Conservation (phyloP, 2,113 vertebrate genomes). For the Indicator maculatus region DNA sequence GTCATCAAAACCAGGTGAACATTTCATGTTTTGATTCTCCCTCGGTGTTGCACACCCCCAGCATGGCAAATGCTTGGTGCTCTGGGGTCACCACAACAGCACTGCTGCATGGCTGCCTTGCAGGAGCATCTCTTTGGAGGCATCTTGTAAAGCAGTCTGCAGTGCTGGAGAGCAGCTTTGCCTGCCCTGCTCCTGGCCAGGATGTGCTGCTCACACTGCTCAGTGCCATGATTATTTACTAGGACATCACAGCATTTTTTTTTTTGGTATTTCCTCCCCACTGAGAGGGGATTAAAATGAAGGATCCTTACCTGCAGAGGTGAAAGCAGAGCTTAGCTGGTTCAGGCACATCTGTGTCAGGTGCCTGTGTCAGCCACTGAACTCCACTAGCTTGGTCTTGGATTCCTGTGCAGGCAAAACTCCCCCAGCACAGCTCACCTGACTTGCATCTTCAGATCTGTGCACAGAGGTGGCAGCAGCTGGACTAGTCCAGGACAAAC, state of each 20-base stretch:
- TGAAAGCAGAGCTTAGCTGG: not conserved
- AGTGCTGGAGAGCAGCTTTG: not conserved
- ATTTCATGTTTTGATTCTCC: not conserved
- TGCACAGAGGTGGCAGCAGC: not conserved
- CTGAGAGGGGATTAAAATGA: conserved; percentile 41
- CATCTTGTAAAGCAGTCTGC: not conserved
- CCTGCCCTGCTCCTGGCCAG: conserved; percentile 31
- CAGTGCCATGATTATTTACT: conserved; percentile 23
- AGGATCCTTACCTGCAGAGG: conserved; percentile 10
- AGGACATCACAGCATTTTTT: not conserved
- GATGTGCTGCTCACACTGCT: conserved; percentile 43
- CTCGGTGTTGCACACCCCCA: not conserved
- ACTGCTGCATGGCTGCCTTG: not conserved
- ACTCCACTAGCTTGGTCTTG: not conserved
- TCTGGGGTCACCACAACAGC: not conserved
- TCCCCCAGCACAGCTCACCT: rapidly evolving
- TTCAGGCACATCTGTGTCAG: not conserved
- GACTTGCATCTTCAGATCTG: rapidly evolving
- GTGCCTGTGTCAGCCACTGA: rapidly evolving
- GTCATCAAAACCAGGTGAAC: not conserved
- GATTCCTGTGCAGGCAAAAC: not conserved
- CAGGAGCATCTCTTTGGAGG: not conserved
- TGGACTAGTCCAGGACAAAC: not conserved
- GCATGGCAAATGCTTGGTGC: not conserved
- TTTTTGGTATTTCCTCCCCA: not conserved